Percentiles rank a stretch among this genome's conserved stretches.
Evolutionary conservation across 2,797 vertebrate genomes (phyloP).

Genomic region (Psittacula echo): DNA sequence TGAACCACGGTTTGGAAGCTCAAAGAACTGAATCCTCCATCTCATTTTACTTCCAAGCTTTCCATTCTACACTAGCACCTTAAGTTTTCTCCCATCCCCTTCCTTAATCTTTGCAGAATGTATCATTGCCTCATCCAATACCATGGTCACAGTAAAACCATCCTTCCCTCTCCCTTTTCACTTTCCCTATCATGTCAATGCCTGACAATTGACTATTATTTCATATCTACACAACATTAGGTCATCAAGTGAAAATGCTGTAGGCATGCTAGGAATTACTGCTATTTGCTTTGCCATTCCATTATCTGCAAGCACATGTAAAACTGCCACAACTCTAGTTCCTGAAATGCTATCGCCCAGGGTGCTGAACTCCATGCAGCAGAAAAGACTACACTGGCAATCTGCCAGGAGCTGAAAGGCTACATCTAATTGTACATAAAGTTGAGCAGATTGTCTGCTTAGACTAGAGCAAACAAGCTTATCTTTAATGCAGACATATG

Average conservation of each 20-base stretch:
- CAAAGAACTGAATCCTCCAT: neutral
- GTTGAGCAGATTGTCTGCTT: constrained; percentile 66
- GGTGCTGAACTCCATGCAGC: neutral
- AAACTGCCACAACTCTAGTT: neutral
- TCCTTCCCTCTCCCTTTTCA: neutral
- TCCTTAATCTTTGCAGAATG: neutral
- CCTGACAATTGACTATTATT: neutral
- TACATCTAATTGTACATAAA: constrained; percentile 63
- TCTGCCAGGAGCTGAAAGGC: constrained; percentile 47
- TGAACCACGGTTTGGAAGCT: neutral
- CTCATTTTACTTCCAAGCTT: neutral
- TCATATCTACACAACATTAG: neutral
- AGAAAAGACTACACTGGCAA: neutral
- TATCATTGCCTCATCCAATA: neutral
- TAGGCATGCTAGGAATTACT: constrained; percentile 19
- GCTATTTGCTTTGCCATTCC: constrained; percentile 28
- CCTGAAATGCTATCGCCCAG: neutral
- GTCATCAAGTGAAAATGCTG: constrained; percentile 12
- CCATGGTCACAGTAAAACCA: neutral
- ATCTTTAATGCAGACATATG: constrained; percentile 68
- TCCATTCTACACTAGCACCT: neutral
- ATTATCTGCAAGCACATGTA: neutral
- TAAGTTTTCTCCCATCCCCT: neutral
- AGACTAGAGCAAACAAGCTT: constrained; percentile 61
- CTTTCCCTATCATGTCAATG: neutral